Evolutionary conservation across 2,797 vertebrate species (phyloP), one percentile per base, ranked within the genome.

Genomic region (Notolepis coatsorum): DNA sequence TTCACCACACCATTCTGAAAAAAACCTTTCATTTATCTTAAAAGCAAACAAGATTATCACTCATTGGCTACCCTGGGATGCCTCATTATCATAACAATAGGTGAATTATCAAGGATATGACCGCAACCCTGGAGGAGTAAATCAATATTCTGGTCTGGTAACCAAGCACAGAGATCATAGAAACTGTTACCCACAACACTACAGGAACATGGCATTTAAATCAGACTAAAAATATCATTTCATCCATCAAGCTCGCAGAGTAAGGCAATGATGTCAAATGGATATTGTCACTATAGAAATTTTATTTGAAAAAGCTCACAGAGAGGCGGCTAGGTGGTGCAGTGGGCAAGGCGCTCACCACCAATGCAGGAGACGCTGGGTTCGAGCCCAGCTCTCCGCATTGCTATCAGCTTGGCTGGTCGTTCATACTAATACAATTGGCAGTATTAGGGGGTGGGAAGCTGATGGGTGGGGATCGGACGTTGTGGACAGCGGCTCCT

Each of bases 81-180:
- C 60, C 62, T 75, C 68, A 90, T 91, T 85, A 89, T 59, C 80
- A 84, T 87, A 90, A 90, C 83, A 91, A 90, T 82, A 61, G 77
- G 51, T 75, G 75, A 74, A 78, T 64, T 65, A 64, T 63, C 53
- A 79, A 66, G 77, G 68, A 85, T 84, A 75, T 73, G 60, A 77
- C 75, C 77, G 71, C 62, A 77, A 60, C 78, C 77, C 81, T 74
- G 70, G 55, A 77, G 72, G 65, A 85, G 70, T 77, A 61, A 83
- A 88, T 91, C 84, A 85, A 88, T 89, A 87, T 79, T 77, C 60
- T 68, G 37, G 58, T 76, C 49, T 81, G 25, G 79, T 81, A 85
- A 83, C 82, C 61, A 82, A 41, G 71, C 57, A 53, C 49, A 31
- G 55, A 46, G 65, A 71, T 64, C 82, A 69, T 79, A 82, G 80